Evolutionary conservation across 2,113 vertebrate genomes (phyloP).

Genomic region (Narcine bancroftii): DNA sequence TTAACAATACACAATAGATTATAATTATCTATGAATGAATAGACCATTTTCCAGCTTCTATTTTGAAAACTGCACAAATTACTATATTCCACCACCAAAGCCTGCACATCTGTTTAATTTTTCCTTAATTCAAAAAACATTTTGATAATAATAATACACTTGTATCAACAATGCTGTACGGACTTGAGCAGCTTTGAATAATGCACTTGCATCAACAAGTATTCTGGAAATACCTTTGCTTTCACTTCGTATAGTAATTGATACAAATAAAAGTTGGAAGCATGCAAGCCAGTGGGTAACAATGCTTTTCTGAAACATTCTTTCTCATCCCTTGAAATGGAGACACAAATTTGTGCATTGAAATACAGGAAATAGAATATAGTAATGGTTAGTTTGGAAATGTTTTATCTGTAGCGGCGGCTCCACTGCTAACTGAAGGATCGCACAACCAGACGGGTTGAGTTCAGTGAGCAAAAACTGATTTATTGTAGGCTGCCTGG

Average conservation of each 20-base stretch:
- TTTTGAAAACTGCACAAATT: slow-evolving; percentile 4
- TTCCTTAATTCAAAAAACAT: background rate
- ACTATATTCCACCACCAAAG: background rate
- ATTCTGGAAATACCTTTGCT: background rate
- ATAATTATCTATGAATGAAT: background rate
- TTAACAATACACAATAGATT: background rate
- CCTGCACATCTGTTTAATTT: background rate
- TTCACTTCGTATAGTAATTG: background rate
- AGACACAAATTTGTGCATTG: background rate
- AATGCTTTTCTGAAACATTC: slow-evolving; percentile 27
- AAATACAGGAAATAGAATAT: background rate
- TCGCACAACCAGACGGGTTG: no score
- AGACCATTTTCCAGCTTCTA: background rate
- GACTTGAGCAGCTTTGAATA: background rate
- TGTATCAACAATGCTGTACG: background rate
- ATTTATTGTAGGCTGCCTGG: no score
- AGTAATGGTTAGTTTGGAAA: slow-evolving; percentile 49
- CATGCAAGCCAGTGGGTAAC: background rate
- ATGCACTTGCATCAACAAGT: background rate
- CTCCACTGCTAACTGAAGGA: no score
- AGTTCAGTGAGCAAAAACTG: no score
- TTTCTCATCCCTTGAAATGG: background rate
- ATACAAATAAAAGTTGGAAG: background rate
- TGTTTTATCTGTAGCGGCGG: no score
- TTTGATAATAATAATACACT: background rate